Evolutionary conservation across 2,888 invertebrate species (phyloP).

Genomic region (Leptinotarsa tumamoca): DNA sequence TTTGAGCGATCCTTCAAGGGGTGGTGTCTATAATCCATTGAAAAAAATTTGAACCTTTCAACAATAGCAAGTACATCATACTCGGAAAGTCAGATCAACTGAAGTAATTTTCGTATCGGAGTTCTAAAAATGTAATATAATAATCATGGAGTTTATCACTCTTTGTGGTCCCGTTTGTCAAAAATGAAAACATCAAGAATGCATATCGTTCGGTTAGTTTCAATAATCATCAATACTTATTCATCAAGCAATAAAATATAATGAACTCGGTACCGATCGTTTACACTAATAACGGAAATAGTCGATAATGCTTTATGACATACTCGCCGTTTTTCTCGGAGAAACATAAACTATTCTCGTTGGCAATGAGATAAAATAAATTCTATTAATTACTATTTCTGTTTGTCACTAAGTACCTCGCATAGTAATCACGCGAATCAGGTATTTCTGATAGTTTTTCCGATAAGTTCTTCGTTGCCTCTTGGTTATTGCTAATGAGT

Average conservation of each 20-base stretch:
- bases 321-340: slow-evolving; percentile 11
- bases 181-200: not conserved
- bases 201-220: not conserved
- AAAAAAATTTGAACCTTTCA: no score
- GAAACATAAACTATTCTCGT: slow-evolving; percentile 16
- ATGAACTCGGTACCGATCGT: not conserved
- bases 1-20: no score
- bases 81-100: no score
- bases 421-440: slow-evolving; percentile 5
- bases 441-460: not conserved
- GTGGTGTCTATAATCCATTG: no score
- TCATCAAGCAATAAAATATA: slow-evolving; percentile 2
- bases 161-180: no score
- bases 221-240: not conserved
- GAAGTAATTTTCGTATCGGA: no score
- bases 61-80: no score
- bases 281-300: not conserved
- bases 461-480: not conserved
- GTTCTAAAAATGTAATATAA: no score
- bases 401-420: slow-evolving; percentile 3
- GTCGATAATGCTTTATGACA: not conserved
- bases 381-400: slow-evolving; percentile 2
- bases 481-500: not conserved
- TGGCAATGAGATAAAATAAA: slow-evolving; percentile 6
- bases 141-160: no score